Conservation (phyloP, 1,140 invertebrate species). For the Micrasema longulum region DNA sequence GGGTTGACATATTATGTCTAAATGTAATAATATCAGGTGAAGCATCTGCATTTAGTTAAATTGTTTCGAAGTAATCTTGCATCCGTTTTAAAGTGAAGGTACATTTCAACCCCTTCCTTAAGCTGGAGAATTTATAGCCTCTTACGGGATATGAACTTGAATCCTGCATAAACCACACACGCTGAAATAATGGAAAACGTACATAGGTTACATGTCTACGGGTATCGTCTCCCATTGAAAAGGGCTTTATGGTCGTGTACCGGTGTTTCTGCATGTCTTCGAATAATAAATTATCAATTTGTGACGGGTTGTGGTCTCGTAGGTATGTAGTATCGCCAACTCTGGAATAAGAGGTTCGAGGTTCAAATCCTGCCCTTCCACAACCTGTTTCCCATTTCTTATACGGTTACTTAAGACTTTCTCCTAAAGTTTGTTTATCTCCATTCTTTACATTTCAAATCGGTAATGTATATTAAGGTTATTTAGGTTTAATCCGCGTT, state of each 20-base stretch:
- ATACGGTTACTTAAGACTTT: no score
- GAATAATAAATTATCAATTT: background rate
- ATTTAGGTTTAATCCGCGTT: no score
- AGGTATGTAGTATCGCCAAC: background rate
- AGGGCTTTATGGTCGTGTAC: background rate
- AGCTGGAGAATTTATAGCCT: conserved; percentile 43
- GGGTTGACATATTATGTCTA: background rate
- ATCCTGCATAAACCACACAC: conserved; percentile 23
- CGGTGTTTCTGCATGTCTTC: background rate
- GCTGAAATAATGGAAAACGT: background rate
- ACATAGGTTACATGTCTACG: background rate
- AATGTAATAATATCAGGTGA: background rate
- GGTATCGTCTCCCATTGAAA: background rate
- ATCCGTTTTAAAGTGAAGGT: conserved; percentile 10
- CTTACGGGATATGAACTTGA: conserved; percentile 49
- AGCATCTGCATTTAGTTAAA: background rate
- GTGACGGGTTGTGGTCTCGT: background rate
- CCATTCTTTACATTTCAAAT: no score
- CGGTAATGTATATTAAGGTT: no score
- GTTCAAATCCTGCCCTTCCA: no score
- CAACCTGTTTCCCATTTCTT: no score
- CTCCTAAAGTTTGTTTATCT: no score
- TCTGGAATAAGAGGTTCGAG: no score
- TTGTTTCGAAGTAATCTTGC: background rate
- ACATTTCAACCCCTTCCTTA: background rate